phyloP scores from a whole-genome alignment of 2,888 invertebrate genomes.

The Papilio demoleus region DNA sequence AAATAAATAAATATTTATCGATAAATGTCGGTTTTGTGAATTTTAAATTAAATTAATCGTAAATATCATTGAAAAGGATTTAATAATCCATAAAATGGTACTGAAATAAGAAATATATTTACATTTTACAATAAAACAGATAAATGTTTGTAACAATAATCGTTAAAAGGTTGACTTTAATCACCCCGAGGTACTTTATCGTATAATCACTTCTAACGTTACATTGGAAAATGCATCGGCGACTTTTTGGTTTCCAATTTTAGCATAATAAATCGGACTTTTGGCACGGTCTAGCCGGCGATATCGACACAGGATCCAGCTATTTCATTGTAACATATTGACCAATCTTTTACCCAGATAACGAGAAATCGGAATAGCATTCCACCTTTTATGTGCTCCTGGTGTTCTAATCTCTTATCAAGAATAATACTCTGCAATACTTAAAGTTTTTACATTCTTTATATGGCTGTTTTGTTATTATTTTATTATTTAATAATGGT shows the following conservation, averaged over 20 bases:
- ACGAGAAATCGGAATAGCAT: slow-evolving; percentile 53
- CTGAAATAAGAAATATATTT: neutral
- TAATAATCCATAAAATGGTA: neutral
- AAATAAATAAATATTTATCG: too few species aligned
- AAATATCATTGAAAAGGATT: neutral
- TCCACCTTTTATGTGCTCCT: slow-evolving; percentile 24
- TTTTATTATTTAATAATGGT: too few species aligned
- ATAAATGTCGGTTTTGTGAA: too few species aligned
- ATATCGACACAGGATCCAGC: slow-evolving; percentile 60
- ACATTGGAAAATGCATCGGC: slow-evolving; percentile 47
- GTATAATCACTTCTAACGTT: slow-evolving; percentile 37
- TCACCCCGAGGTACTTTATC: slow-evolving; percentile 13
- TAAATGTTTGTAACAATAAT: slow-evolving; percentile 5
- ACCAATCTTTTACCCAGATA: slow-evolving; percentile 69
- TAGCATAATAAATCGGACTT: slow-evolving; percentile 67
- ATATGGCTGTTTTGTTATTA: neutral
- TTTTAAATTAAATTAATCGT: neutral
- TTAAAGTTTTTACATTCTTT: slow-evolving; percentile 43
- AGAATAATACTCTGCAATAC: slow-evolving; percentile 43
- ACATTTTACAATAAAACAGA: neutral
- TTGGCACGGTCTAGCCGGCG: slow-evolving; percentile 61
- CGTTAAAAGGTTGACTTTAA: neutral
- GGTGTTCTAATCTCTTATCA: slow-evolving; percentile 32
- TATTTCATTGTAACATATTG: slow-evolving; percentile 57
- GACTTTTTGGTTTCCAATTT: slow-evolving; percentile 59